Evolutionary conservation across 2,888 invertebrate species (phyloP).

Genomic region (Parnassius mnemosyne): DNA sequence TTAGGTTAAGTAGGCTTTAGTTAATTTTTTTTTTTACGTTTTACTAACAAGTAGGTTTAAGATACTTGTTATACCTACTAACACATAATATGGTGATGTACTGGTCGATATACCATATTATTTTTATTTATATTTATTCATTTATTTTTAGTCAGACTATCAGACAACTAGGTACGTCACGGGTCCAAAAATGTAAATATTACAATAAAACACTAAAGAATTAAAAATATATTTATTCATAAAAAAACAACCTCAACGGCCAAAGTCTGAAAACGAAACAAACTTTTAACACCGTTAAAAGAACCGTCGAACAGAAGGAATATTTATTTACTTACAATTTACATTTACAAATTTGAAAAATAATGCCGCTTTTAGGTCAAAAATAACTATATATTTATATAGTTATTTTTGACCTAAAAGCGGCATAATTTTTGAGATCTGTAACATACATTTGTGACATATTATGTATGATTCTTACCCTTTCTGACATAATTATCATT

Average conservation of each 20-base stretch:
- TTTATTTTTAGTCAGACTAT: no score
- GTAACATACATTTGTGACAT: neutral
- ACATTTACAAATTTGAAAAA: neutral
- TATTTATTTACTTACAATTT: conserved; percentile 13
- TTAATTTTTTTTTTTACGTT: no score
- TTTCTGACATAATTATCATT: no score
- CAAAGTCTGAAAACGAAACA: conserved; percentile 27
- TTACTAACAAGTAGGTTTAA: no score
- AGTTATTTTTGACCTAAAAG: conserved; percentile 3
- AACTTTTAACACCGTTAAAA: conserved; percentile 18
- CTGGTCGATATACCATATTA: no score
- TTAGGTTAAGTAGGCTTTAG: no score
- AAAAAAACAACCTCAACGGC: conserved; percentile 24
- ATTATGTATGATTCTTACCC: no score
- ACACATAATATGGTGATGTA: no score
- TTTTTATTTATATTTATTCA: no score
- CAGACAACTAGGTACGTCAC: no score
- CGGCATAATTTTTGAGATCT: neutral
- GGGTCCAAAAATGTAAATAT: neutral
- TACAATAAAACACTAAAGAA: conserved; percentile 13
- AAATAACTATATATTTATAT: conserved; percentile 1
- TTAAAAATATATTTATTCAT: conserved; percentile 24
- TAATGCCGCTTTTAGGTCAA: neutral
- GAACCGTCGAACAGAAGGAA: conserved; percentile 3
- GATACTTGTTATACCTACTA: no score